Base-by-base conservation (phyloP, 2,797 vertebrate species). In the Microctenopoma stevenorrisi region DNA sequence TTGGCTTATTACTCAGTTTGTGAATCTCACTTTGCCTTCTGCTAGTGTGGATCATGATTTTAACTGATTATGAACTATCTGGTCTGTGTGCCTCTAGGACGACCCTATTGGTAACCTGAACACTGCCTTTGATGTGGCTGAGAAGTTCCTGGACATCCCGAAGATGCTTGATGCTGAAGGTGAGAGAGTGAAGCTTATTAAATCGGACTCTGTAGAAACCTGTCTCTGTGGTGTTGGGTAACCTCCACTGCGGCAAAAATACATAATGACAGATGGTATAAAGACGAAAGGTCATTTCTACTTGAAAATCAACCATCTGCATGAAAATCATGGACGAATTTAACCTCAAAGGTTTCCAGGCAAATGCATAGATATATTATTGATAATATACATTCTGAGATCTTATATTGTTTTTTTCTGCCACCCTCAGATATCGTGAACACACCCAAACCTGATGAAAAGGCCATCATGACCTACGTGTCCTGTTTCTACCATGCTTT, bases 401-500 rank as follows among this genome's bases (percentile, higher is more conserved):
- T 30, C 28, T 30, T 30, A 30, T 30, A 30, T 4, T 4, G 28
- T 30, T 0, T 22, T 8, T 43, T 54, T 50, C 43, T 22, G 22
- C 13, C 10, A 0, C 26, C 7, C 42, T n/a, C 75, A 97, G 96
- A 97, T 84, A 96, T 97, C 7, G 96, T 97, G 79, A 97, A 96
- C 93, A 97, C 96, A 42, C 96, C 96, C 44, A 97, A 96, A 80
- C 96, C 96, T 0, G 96, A 97, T 6, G 96, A 97, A 91, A 97
- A 97, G 72, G 96, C 96, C 86, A 95, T 97, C 89, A 97, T 97
- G 96, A 97, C 96, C 76, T 97, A 97, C 0, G 96, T 97, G 62
- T 97, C 96, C 85, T 97, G 96, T 89, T 97, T 97, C 91, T 97
- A 97, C 81, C 96, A 97, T 13, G 96, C 96, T 66, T 97, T 97